Evolutionary conservation across 1,140 invertebrate species (phyloP), one percentile per base, ranked within the genome.

Genomic region (Mesaphorura yosii): DNA sequence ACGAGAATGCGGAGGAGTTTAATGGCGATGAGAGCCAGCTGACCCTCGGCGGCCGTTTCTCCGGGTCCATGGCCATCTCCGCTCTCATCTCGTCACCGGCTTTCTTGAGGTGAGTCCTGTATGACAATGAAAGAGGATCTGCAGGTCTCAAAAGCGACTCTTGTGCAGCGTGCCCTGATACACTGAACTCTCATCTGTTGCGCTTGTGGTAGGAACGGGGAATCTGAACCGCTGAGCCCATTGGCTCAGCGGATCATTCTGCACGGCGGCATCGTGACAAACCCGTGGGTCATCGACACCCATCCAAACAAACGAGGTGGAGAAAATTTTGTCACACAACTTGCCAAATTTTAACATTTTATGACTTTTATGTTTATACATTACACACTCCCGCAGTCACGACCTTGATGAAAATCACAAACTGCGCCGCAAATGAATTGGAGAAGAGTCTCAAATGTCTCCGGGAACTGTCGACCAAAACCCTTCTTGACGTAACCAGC

Each of bases 1-100:
- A 71, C 53, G 63, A 66, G 27, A 77, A 80, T 63, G 75, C 75
- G 26, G 64, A 70, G 23, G 56, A 64, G 34, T 79, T 80, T 58
- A 73, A 75, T 41, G 78, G 76, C 0, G 70, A 76, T 64, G 55
- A 67, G 0, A 54, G 71, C 26, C 69, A 69, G 25, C 70, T 79
- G 10, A 80, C 78, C 3, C 53, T 79, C 4, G 76, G 77, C 59
- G 77, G 77, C 4, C 40, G 63, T 14, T 64, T 65, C 38, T 49
- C 63, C 19, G 66, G 66, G 15, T 28, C 65, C 14, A 65, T 66
- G 59, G 62, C 63, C 26, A 60, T 64, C 19, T 57, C 60, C 10
- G 44, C 60, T 15, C 53, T 65, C 2, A 17, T 66, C 1, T 48
- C 59, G 10, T 65, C 65, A 6, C 60, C 64, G 17, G 4, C 57